Evolutionary conservation across 2,113 vertebrate genomes (phyloP), one percentile per base, ranked within the genome.

Genomic region (Takifugu flavidus): DNA sequence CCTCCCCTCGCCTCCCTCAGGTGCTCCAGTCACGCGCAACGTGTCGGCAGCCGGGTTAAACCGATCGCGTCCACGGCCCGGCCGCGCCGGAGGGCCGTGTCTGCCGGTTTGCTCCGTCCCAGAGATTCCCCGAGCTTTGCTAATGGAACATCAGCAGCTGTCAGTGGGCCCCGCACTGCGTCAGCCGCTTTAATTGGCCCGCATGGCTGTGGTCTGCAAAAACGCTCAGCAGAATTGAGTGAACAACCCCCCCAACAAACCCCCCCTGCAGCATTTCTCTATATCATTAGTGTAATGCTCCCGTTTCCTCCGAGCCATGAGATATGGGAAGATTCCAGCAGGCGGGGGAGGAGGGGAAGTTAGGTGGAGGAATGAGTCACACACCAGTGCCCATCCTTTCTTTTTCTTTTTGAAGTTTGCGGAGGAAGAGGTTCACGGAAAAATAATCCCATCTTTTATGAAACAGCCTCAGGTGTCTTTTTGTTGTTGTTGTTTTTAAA

Each of bases 211-310:
- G 62, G 65, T 74, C 72, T 75, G 61, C 70, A 71, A 47, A 75
- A 79, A 63, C 25, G 60, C 74, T 84, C 68, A 70, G 70, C 74
- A 78, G 59, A 78, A 79, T 59, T 77, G 65, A 67, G 62, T 71
- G 59, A 51, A 64, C 65, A 44, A 20, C 34, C 42, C 52, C 52
- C 12, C 27, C 42, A 39, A 1, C 20, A 20, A 20, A 20, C 20
- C 20, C 20, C 13, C 42, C 31, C 11, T 25, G 27, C 55, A 34
- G 13, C 54, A 52, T 51, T 59, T 66, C 62, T 67, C 71, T 75
- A 63, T 78, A 77, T 87, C 80, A 87, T 90, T 88, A 87, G 78
- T 82, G 67, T 86, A 87, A 86, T 87, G 86, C 75, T 88, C 73
- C 68, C 15, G 13, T 74, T 81, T 58, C 65, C 68, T 52, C 64